A percentile compares a stretch with the other conserved stretches of the same genome.
phyloP scores from a whole-genome alignment of 2,888 invertebrate species.

The Beris chalybata region DNA sequence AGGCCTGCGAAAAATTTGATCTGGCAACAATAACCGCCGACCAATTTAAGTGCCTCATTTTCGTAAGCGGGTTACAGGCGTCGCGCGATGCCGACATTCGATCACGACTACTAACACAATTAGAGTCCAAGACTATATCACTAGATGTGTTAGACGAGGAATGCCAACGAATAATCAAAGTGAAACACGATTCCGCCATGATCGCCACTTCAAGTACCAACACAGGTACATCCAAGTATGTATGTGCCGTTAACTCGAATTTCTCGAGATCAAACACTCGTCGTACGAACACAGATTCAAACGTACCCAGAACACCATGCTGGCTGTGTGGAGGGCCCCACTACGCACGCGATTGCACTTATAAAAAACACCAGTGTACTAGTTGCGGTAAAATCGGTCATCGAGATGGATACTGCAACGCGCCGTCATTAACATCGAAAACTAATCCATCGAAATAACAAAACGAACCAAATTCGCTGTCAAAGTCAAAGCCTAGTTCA shows the following conservation, averaged over 20 bases:
- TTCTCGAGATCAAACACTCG: neutral
- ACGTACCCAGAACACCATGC: neutral
- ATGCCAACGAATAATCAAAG: slow-evolving; percentile 4
- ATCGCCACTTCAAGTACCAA: neutral
- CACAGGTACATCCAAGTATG: neutral
- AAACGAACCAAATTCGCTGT: neutral
- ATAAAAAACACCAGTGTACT: neutral
- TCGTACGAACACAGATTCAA: neutral
- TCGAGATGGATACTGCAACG: slow-evolving; percentile 1
- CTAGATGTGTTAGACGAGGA: slow-evolving; percentile 30
- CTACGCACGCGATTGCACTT: neutral
- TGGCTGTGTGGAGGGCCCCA: neutral
- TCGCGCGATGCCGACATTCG: slow-evolving; percentile 37
- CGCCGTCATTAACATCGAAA: neutral
- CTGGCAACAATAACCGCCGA: slow-evolving; percentile 35
- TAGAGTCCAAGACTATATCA: slow-evolving; percentile 19
- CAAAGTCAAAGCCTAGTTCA: neutral
- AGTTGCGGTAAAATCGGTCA: neutral
- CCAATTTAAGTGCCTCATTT: slow-evolving; percentile 41
- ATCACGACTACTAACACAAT: slow-evolving; percentile 37
- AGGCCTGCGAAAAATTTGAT: slow-evolving; percentile 38
- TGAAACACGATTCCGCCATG: neutral
- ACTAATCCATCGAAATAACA: neutral
- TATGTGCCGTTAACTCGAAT: neutral
- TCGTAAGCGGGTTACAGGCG: slow-evolving; percentile 38